Conservation (phyloP, 1,140 invertebrate species). For the Muscidifurax raptorellus region DNA sequence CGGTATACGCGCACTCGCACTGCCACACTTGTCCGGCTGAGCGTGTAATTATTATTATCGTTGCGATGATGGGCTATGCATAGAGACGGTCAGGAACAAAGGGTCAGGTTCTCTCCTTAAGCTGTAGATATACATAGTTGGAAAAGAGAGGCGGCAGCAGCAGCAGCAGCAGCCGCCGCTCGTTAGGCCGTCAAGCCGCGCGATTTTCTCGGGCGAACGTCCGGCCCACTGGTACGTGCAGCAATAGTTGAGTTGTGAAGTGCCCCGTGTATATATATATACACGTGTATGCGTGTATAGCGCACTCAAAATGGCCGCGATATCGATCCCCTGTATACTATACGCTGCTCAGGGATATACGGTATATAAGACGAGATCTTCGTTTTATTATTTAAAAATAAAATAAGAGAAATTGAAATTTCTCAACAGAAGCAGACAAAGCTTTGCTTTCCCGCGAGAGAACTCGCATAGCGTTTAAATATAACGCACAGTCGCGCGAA, state of each 20-base stretch:
- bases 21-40: slow-evolving; percentile 2
- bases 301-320: slow-evolving; percentile 11
- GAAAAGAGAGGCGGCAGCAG: too few relatives aligned
- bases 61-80: not conserved
- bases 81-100: slow-evolving; percentile 3
- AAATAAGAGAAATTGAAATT: too few relatives aligned
- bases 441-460: not conserved
- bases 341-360: too few relatives aligned
- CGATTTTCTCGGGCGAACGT: slow-evolving; percentile 35
- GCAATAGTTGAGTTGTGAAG: slow-evolving; percentile 1
- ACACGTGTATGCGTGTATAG: not conserved
- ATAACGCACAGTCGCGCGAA: not conserved
- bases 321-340: not conserved
- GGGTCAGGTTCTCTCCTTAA: not conserved
- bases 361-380: too few relatives aligned
- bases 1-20: too few relatives aligned
- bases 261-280: not conserved
- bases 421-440: too few relatives aligned
- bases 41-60: not conserved
- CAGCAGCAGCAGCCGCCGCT: too few relatives aligned
- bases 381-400: not conserved
- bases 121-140: too few relatives aligned
- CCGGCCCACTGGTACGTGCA: not conserved
- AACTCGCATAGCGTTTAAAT: not conserved
- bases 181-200: slow-evolving; percentile 14